Evolutionary conservation across 1,140 invertebrate genomes (phyloP).

Genomic region (Diuraphis noxia): DNA sequence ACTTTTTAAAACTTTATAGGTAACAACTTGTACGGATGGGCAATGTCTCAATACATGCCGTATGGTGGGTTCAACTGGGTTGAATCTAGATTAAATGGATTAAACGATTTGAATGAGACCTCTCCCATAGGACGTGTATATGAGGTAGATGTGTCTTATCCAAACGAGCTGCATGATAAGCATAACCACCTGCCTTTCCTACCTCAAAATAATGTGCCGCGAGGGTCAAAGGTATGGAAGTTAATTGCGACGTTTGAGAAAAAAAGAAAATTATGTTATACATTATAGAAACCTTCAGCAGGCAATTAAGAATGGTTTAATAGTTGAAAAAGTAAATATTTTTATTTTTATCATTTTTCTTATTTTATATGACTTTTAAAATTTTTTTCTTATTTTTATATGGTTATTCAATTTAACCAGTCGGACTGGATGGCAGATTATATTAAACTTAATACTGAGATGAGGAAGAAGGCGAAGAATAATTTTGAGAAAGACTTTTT

Average conservation of each 20-base stretch:
- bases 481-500: too few relatives aligned
- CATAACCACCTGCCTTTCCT: constrained; percentile 61
- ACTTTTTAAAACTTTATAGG: too few relatives aligned
- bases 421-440: too few relatives aligned
- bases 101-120: background rate
- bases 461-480: too few relatives aligned
- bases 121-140: background rate
- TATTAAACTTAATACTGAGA: too few relatives aligned
- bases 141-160: background rate
- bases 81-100: background rate
- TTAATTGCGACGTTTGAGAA: constrained; percentile 58
- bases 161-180: constrained; percentile 55
- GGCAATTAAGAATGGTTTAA: constrained; percentile 62
- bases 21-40: too few relatives aligned
- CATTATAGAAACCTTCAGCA: constrained; percentile 64
- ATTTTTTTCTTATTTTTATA: too few relatives aligned
- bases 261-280: constrained; percentile 62
- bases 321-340: too few relatives aligned
- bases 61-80: constrained; percentile 5
- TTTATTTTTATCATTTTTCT: too few relatives aligned
- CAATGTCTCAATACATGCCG: background rate
- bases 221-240: constrained; percentile 56
- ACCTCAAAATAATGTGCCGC: constrained; percentile 57
- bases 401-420: too few relatives aligned
- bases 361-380: too few relatives aligned